Percentiles rank a stretch among this genome's conserved stretches.
Evolutionary conservation across 2,797 vertebrate species (phyloP).

Genomic region (Macropus fuliginosus): DNA sequence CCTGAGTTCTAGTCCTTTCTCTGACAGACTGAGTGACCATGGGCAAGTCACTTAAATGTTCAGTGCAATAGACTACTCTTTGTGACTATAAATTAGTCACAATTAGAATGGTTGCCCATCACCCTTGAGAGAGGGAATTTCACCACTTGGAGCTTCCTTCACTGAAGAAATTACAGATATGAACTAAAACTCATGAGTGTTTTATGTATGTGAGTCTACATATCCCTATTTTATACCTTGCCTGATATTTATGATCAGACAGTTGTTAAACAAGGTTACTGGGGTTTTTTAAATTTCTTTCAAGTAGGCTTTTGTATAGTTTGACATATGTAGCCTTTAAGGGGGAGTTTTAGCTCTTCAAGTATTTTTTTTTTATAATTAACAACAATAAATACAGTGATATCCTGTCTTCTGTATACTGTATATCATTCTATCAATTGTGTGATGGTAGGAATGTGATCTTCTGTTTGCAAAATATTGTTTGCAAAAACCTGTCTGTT

Average conservation of each 20-base stretch:
- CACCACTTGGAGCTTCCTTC: background rate
- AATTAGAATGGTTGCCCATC: background rate
- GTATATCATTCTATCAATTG: background rate
- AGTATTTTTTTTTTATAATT: background rate
- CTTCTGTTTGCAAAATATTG: background rate
- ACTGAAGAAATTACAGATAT: background rate
- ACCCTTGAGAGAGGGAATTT: background rate
- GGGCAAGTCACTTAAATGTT: background rate
- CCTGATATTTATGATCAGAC: background rate
- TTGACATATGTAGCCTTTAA: background rate
- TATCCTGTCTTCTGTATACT: background rate
- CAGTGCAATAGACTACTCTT: background rate
- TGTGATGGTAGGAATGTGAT: background rate
- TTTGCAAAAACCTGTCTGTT: background rate
- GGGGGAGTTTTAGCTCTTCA: background rate
- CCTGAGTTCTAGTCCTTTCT: background rate
- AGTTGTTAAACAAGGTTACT: background rate
- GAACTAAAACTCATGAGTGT: background rate
- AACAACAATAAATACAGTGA: background rate
- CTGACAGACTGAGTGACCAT: background rate
- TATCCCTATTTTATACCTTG: background rate
- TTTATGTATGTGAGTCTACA: background rate
- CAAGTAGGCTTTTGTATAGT: background rate
- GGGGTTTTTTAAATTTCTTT: background rate
- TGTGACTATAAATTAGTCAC: background rate